These are phyloP conservation scores for Drosophila subquinaria DNA, from an alignment of 2,888 invertebrate species.

Conservation along the genomic window DNA sequence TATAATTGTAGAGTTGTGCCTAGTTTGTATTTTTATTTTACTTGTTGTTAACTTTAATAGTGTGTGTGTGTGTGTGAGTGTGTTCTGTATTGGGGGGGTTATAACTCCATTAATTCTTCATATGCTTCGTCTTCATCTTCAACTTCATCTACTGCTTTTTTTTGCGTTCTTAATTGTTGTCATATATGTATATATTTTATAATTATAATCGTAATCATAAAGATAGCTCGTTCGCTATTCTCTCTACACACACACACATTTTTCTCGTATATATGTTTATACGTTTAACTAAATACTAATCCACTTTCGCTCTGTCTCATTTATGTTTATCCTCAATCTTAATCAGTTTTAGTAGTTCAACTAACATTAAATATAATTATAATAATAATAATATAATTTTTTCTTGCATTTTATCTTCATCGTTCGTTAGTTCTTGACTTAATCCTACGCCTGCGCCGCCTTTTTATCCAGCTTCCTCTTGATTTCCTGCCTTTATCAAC, in stretches of 20 bases:
- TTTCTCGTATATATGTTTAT: conserved; percentile 32
- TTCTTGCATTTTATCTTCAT: conserved; percentile 24
- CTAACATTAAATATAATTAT: conserved; percentile 76
- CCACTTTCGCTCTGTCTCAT: conserved; percentile 36
- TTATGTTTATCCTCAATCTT: conserved; percentile 44
- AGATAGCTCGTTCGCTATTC: conserved; percentile 50
- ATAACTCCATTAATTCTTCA: conserved; percentile 61
- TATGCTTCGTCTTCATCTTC: background rate
- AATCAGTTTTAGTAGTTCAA: conserved; percentile 73
- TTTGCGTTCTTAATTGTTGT: conserved; percentile 5
- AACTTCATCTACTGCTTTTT: conserved; percentile 6
- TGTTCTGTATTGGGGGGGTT: conserved; percentile 41
- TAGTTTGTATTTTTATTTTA: conserved; percentile 50
- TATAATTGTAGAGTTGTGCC: conserved; percentile 77
- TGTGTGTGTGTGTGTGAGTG: conserved; percentile 38
- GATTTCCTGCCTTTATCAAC: background rate
- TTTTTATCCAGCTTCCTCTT: conserved; percentile 24
- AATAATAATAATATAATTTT: conserved; percentile 39
- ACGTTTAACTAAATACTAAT: conserved; percentile 66
- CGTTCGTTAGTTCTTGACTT: conserved; percentile 47
- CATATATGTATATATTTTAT: conserved; percentile 51
- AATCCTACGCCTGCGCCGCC: conserved; percentile 34
- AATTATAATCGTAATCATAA: conserved; percentile 69
- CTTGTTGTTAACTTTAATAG: conserved; percentile 78
- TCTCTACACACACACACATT: conserved; percentile 44